phyloP scores from a whole-genome alignment of 2,113 vertebrate genomes.

The Muntiacus muntjak region DNA sequence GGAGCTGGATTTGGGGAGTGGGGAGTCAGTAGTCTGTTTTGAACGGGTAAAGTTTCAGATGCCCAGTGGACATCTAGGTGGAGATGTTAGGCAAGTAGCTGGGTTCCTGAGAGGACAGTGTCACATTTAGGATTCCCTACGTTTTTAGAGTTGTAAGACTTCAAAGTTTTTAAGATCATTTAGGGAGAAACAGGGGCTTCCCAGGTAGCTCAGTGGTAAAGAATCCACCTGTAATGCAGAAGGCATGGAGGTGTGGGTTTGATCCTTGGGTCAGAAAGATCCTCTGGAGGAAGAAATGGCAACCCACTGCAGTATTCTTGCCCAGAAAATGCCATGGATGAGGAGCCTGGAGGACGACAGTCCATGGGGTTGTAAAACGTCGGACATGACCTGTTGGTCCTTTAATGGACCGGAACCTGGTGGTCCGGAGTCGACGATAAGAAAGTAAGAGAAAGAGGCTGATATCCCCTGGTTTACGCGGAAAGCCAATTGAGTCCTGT shows the following conservation, averaged over 20 bases:
- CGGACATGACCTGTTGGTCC: too few species aligned
- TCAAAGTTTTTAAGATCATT: background rate
- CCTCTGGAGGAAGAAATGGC: background rate
- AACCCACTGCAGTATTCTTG: background rate
- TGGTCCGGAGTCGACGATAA: too few species aligned
- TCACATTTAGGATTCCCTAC: background rate
- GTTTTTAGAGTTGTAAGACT: background rate
- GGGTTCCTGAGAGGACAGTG: background rate
- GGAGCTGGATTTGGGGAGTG: background rate
- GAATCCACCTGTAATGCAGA: background rate
- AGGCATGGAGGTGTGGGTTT: background rate
- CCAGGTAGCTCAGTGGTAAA: background rate
- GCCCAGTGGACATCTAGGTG: background rate
- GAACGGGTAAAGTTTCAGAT: background rate
- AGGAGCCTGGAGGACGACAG: background rate
- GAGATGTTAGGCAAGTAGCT: background rate
- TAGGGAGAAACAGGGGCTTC: background rate
- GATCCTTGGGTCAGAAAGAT: background rate
- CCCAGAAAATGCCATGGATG: background rate
- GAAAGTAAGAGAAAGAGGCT: too few species aligned
- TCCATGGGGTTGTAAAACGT: background rate
- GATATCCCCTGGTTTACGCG: too few species aligned
- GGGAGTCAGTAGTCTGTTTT: background rate
- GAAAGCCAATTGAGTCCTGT: too few species aligned
- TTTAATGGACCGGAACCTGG: too few species aligned